phyloP scores from a whole-genome alignment of 2,797 vertebrate genomes.

The Acrossocheilus wenchowensis region DNA sequence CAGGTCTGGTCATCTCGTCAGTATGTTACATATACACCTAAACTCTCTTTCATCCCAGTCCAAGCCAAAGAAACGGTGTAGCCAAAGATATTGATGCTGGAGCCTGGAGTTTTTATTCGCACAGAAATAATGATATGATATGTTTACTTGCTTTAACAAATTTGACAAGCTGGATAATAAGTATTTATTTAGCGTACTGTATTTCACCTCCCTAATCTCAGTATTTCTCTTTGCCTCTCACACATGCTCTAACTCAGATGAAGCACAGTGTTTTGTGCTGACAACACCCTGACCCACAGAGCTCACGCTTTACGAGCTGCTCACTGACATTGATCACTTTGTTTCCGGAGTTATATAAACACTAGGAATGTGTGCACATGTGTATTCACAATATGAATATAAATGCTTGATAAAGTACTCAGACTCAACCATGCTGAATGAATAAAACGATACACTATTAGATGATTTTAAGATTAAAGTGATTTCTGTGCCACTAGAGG shows the following conservation, averaged over 20 bases:
- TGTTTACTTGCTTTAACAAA: conserved; percentile 16
- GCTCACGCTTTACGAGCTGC: conserved; percentile 35
- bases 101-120: neutral
- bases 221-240: neutral
- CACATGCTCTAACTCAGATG: conserved; percentile 14
- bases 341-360: conserved; percentile 36
- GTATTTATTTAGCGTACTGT: neutral
- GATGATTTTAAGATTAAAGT: neutral
- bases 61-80: conserved; percentile 29
- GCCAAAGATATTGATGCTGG: neutral
- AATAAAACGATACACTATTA: neutral
- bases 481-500: neutral
- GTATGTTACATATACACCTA: conserved; percentile 22
- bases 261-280: conserved; percentile 31
- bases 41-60: conserved; percentile 10
- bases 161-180: neutral
- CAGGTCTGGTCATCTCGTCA: conserved; percentile 31
- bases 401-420: conserved; percentile 8
- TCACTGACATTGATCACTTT: conserved; percentile 45
- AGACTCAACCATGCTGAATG: neutral
- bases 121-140: conserved; percentile 21
- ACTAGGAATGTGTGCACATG: conserved; percentile 13
- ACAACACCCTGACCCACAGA: conserved; percentile 29
- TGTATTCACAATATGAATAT: neutral
- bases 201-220: neutral